Base-by-base conservation (phyloP, 2,113 vertebrate genomes). In the Aramus guarauna region DNA sequence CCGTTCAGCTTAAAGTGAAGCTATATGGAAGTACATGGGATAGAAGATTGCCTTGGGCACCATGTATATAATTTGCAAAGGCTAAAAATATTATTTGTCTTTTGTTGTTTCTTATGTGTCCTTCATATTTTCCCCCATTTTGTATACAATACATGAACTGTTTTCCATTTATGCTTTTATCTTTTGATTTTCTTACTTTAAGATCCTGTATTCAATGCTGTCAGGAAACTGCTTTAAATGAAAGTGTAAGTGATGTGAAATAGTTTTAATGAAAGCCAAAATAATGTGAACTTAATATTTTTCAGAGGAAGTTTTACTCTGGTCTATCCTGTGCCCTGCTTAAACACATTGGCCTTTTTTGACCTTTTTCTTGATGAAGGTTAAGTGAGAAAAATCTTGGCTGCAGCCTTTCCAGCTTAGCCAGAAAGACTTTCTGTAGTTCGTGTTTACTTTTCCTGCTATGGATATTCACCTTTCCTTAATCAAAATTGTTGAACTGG, bases 221-320 rank as follows among this genome's bases (percentile, higher is more conserved):
- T 89, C 80, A 81, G 91, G 64, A 96, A 93, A 56, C 56, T 59
- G 24, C 58, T 94, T 86, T 75, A 94, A 94, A 56, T 84, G 27
- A 52, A 96, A 91, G 58, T 47, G 32, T 90, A 32, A 75, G 27
- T 80, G 72, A 88, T 66, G 53, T 81, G 56, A 16, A 72, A 68
- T 92, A 95, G 83, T 84, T 92, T 77, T 92, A 89, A 89, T 45
- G 32, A 84, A 94, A 73, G 50, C 36, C 32, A 50, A 85, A 95
- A 95, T 83, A 90, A 95, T 78, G 52, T 53, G 73, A 92, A 77
- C 56, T 58, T 95, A 90, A 85, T 93, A 43, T 88, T 90, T 96
- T 84, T 84, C 75, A 64, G 71, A 63, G 88, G 68, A 96, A 94
- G 60, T 89, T 86, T 88, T 92, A 12, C 66, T 84, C 80, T 92